These are phyloP conservation scores for Mormyrops attenuatus DNA, from an alignment of 2,797 vertebrate species.

Conservation along the genomic window DNA sequence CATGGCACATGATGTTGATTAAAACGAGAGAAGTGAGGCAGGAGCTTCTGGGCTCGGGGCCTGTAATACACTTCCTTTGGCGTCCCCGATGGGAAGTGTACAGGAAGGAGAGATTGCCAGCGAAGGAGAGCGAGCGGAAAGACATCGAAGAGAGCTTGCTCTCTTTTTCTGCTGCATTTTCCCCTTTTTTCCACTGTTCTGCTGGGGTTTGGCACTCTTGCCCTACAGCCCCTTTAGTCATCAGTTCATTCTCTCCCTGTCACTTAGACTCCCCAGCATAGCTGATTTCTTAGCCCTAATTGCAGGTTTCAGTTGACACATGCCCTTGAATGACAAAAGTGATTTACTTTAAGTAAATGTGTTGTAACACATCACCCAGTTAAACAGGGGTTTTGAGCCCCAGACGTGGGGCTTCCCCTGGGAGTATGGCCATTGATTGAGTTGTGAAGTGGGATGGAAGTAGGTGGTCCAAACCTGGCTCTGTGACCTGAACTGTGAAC, in stretches of 20 bases:
- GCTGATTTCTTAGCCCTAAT: slow-evolving; percentile 30
- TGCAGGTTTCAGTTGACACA: slow-evolving; percentile 13
- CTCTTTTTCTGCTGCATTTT: slow-evolving; percentile 55
- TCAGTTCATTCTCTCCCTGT: slow-evolving; percentile 20
- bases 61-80: slow-evolving; percentile 73
- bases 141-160: slow-evolving; percentile 53
- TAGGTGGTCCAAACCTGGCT: not conserved
- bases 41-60: slow-evolving; percentile 62
- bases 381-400: not conserved
- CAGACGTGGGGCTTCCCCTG: not conserved
- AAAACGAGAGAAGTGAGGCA: slow-evolving; percentile 53
- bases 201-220: not conserved
- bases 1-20: slow-evolving; percentile 89
- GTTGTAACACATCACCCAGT: slow-evolving; percentile 15
- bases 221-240: not conserved
- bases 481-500: not conserved
- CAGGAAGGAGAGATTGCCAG: slow-evolving; percentile 61
- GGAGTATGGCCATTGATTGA: not conserved
- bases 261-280: slow-evolving; percentile 5
- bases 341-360: slow-evolving; percentile 38
- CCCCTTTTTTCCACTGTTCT: slow-evolving; percentile 17
- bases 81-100: slow-evolving; percentile 79
- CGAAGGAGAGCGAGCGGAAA: slow-evolving; percentile 54
- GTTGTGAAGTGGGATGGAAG: not conserved
- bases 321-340: slow-evolving; percentile 41